Conservation (phyloP, 2,797 vertebrate species). For the Cuculus canorus region DNA sequence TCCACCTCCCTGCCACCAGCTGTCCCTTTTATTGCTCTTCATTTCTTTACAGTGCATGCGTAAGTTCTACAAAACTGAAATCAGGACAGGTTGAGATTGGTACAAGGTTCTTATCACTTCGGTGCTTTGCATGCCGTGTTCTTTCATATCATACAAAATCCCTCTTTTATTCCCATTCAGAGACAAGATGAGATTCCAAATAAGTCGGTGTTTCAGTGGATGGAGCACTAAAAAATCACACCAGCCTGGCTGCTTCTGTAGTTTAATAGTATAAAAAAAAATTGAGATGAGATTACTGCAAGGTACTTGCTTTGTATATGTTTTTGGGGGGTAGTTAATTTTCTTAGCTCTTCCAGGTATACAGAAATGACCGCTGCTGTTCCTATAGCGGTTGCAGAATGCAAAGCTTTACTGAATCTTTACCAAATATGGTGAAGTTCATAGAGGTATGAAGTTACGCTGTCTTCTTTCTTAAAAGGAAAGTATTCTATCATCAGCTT, state of each 20-base stretch:
- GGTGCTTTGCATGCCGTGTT: neutral
- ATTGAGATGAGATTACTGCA: neutral
- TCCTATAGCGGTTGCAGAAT: neutral
- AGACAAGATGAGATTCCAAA: neutral
- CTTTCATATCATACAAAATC: neutral
- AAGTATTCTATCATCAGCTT: conserved; percentile 16
- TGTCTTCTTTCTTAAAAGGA: conserved; percentile 52
- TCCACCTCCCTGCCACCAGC: neutral
- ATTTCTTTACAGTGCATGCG: neutral
- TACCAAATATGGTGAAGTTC: conserved; percentile 69
- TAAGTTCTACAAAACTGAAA: neutral
- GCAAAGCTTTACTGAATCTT: neutral
- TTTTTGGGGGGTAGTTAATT: neutral
- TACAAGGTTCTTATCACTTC: neutral
- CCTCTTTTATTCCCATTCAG: neutral
- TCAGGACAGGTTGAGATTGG: accelerated
- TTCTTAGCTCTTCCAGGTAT: neutral
- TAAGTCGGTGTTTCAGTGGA: neutral
- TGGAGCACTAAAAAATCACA: neutral
- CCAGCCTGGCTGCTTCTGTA: neutral
- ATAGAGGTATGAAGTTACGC: neutral
- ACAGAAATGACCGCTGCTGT: neutral
- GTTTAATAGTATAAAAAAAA: neutral
- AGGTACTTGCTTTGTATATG: neutral
- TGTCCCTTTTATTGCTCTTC: neutral